Percentiles rank a stretch among this genome's conserved stretches.
phyloP scores from a whole-genome alignment of 2,888 invertebrate species.

The Eurytoma californica region DNA sequence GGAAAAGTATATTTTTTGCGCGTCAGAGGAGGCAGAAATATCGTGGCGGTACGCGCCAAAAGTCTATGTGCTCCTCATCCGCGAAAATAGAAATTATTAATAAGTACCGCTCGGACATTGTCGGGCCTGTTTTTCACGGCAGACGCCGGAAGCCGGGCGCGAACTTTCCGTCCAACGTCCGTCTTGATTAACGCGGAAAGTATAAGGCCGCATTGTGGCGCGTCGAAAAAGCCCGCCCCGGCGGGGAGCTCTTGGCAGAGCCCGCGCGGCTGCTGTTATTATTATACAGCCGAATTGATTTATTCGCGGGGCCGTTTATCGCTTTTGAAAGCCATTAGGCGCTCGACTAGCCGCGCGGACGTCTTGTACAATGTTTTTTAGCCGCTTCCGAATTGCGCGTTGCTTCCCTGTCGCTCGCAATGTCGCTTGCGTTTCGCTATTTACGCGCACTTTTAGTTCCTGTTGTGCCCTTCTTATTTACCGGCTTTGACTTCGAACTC shows the following conservation, averaged over 20 bases:
- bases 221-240: background rate
- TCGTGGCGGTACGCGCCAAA: background rate
- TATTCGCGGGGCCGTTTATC: constrained; percentile 2
- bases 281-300: constrained; percentile 40
- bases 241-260: background rate
- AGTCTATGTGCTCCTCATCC: background rate
- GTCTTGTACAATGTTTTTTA: constrained; percentile 11
- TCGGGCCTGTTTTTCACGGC: constrained; percentile 3
- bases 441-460: too few relatives aligned
- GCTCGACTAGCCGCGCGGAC: constrained; percentile 17
- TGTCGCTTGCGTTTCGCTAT: background rate
- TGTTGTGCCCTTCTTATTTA: too few relatives aligned
- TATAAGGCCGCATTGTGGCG: constrained; percentile 12
- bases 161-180: background rate
- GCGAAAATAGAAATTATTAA: constrained; percentile 23
- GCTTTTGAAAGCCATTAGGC: constrained; percentile 35
- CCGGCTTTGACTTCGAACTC: too few relatives aligned
- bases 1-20: too few relatives aligned
- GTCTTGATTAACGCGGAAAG: background rate
- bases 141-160: constrained; percentile 5
- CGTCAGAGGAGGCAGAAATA: background rate
- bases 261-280: constrained; percentile 16
- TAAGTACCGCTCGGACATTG: constrained; percentile 1
- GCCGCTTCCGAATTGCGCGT: background rate
- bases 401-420: background rate